Evolutionary conservation across 2,797 vertebrate species (phyloP).

Genomic region (Chiroxiphia lanceolata): DNA sequence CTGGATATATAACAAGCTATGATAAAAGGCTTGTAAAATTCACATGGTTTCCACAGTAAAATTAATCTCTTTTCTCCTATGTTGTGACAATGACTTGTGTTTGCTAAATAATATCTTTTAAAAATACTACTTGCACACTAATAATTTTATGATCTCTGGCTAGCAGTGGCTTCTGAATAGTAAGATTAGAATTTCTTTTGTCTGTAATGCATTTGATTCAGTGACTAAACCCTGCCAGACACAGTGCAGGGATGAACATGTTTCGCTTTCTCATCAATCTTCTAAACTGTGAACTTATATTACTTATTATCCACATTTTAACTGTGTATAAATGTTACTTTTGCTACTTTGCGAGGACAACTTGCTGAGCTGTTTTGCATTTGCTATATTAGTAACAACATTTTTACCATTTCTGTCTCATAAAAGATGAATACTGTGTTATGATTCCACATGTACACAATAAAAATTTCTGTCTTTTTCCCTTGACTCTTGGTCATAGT

Average conservation of each 20-base stretch:
- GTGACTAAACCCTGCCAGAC: conserved; percentile 7
- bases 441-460: not conserved
- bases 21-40: not conserved
- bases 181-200: conserved; percentile 51
- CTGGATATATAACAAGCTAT: not conserved
- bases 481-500: not conserved
- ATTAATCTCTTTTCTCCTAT: not conserved
- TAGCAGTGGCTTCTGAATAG: conserved; percentile 4
- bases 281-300: not conserved
- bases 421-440: not conserved
- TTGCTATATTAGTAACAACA: not conserved
- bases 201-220: not conserved
- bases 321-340: not conserved
- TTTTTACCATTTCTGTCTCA: not conserved
- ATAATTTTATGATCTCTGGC: not conserved
- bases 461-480: not conserved
- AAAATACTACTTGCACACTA: not conserved
- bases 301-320: not conserved
- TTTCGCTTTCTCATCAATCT: conserved; percentile 58
- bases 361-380: not conserved
- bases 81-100: not conserved
- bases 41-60: not conserved
- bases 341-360: not conserved
- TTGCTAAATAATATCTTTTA: not conserved
- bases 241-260: not conserved